Base-by-base conservation (phyloP, 2,113 vertebrate genomes). In the Dasyornis broadbenti region DNA sequence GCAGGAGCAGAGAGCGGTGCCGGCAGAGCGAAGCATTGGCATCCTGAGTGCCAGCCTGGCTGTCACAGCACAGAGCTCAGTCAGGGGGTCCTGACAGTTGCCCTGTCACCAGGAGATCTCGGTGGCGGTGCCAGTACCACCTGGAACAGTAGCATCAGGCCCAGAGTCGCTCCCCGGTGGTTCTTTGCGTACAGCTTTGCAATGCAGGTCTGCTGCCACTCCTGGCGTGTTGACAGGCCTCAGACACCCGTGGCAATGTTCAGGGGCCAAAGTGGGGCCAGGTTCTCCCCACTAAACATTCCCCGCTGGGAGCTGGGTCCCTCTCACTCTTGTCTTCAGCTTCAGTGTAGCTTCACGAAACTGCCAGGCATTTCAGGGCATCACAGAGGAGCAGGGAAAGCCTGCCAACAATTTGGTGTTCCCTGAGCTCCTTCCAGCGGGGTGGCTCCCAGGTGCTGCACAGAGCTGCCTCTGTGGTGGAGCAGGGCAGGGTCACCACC, bases 61-160 rank as follows among this genome's bases (percentile, higher is more conserved):
- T 16, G 5, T 63, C 82, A 54, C 9, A 2, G 60, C 0, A 0
- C 49, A 53, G 49, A 64, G 7, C 0, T n/a, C 9, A 1, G 15
- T 2, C 6, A 2, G 24, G 57, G 35, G 20, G 17, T 53, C 18
- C 61, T 4, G 2, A 24, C 31, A 45, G 37, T 23, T 35, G 13
- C 66, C 15, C 39, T 35, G 63, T 31, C 9, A 1, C n/a, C 0
- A 0, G 52, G 53, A 47, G 54, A 39, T 23, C 1, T 42, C 8
- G 0, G 7, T 15, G 70, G 3, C 15, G 7, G 54, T 8, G 8
- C 24, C 9, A 2, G 10, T 9, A 18, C n/a, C 37, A 4, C 15
- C 15, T 24, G 64, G 39, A 73, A 22, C 7, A 47, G 59, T 22
- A 49, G 44, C 20, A 54, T 40, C 23, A 26, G 31, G 31, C 15